Base-by-base conservation (phyloP, 2,888 invertebrate species). In the Scrobipalpa atriplicella region DNA sequence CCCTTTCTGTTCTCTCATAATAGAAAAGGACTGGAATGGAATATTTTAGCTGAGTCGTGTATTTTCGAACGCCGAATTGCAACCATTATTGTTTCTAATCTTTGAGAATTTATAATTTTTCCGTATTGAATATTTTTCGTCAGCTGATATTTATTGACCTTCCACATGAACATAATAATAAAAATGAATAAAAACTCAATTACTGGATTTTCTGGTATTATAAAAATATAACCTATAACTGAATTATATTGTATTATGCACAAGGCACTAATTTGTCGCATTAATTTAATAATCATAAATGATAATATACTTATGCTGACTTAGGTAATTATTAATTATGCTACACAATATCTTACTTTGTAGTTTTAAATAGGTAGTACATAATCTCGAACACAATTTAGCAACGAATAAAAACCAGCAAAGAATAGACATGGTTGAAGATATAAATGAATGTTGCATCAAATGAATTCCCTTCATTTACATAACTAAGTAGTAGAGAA, bases 191-290 rank as follows among this genome's bases (percentile, higher is more conserved):
- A 7, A 16, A 43, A 16, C n/a, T 16, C 0, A 47, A 47, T 0
- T 47, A n/a, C 47, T 29, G 29, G 16, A 7, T n/a, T 7, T 16
- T 7, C 16, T 47, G n/a, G n/a, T 1, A n/a, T 47, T 47, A 47
- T 47, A 47, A 47, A 47, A 47, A 47, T 47, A 47, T n/a, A 86
- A 88, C 90, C 80, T 72, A 60, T 39, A 52, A 18, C 63, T 47
- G 63, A 65, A 39, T 29, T 29, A 63, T 66, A 72, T 43, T 36
- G 62, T 41, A 39, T 36, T 29, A 29, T 56, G 36, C 36, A 56
- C 21, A 56, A 56, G 29, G 29, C 29, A 56, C 21, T 56, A 54
- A 18, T n/a, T 51, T 51, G 52, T 62, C n/a, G n/a, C n/a, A n/a
- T 47, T 16, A 47, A n/a, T 16, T 47, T 47, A 47, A 47, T n/a